Evolutionary conservation across 2,113 vertebrate genomes (phyloP).

Genomic region (Corythoichthys intestinalis): DNA sequence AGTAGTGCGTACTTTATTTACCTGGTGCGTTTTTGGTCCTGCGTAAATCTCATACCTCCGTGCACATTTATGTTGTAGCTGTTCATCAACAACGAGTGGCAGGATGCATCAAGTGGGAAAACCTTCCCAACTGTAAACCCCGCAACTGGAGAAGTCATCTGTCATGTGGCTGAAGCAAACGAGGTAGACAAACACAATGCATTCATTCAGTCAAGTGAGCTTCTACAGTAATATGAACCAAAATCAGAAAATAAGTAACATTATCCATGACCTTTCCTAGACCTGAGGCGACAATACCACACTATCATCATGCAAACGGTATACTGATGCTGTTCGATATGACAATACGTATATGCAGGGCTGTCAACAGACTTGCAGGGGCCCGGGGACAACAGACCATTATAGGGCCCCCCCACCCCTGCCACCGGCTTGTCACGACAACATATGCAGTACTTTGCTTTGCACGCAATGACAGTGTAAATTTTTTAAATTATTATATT

Average conservation of each 20-base stretch:
- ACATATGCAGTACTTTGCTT: too few species aligned
- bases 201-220: neutral
- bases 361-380: too few species aligned
- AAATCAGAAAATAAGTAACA: neutral
- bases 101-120: conserved; percentile 83
- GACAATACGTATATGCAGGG: too few species aligned
- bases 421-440: too few species aligned
- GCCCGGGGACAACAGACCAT: too few species aligned
- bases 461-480: too few species aligned
- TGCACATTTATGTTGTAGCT: conserved; percentile 71
- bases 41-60: neutral
- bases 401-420: too few species aligned
- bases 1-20: too few species aligned
- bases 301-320: too few species aligned
- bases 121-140: conserved; percentile 90
- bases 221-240: neutral
- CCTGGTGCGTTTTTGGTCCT: neutral
- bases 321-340: too few species aligned
- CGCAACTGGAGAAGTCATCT: conserved; percentile 87
- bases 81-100: conserved; percentile 95
- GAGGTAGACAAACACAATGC: conserved; percentile 68
- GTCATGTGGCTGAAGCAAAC: conserved; percentile 88
- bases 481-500: too few species aligned
- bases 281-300: neutral
- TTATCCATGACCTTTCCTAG: neutral